phyloP scores from a whole-genome alignment of 2,113 vertebrate species.

The Toxostoma redivivum region DNA sequence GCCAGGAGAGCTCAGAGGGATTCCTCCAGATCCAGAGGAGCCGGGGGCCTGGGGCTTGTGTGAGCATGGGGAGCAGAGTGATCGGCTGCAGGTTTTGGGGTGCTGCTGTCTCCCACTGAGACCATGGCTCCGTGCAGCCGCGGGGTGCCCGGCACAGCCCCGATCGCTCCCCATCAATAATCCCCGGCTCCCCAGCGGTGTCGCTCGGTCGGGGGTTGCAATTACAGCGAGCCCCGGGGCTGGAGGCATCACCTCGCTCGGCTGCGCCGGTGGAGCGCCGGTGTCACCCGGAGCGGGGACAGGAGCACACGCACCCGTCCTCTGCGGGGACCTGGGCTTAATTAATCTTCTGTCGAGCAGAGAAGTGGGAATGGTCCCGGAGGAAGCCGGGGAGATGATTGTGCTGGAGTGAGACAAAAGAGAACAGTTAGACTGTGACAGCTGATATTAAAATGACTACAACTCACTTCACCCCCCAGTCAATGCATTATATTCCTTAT shows the following conservation, averaged over 20 bases:
- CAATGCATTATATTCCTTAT: conserved; percentile 61
- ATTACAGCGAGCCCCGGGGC: not conserved
- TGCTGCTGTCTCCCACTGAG: accelerated
- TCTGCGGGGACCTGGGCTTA: conserved; percentile 29
- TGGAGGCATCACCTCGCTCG: not conserved
- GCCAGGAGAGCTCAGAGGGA: not conserved
- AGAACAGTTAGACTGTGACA: conserved; percentile 66
- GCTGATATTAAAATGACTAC: conserved; percentile 73
- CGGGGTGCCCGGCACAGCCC: not conserved
- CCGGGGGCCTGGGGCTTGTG: too few species aligned
- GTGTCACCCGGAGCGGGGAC: not conserved
- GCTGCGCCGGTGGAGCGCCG: not conserved
- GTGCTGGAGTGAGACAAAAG: conserved; percentile 61
- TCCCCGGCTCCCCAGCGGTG: not conserved
- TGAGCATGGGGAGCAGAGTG: accelerated
- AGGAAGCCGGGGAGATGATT: conserved; percentile 48
- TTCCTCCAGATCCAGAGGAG: not conserved
- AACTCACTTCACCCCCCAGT: conserved; percentile 64
- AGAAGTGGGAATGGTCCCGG: conserved; percentile 24
- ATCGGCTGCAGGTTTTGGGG: not conserved
- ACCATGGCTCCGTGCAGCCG: accelerated
- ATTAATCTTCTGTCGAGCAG: conserved; percentile 57
- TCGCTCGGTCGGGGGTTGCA: not conserved
- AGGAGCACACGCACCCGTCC: not conserved
- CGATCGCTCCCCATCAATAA: not conserved